phyloP scores from a whole-genome alignment of 2,888 invertebrate genomes.

The Abrostola tripartita region DNA sequence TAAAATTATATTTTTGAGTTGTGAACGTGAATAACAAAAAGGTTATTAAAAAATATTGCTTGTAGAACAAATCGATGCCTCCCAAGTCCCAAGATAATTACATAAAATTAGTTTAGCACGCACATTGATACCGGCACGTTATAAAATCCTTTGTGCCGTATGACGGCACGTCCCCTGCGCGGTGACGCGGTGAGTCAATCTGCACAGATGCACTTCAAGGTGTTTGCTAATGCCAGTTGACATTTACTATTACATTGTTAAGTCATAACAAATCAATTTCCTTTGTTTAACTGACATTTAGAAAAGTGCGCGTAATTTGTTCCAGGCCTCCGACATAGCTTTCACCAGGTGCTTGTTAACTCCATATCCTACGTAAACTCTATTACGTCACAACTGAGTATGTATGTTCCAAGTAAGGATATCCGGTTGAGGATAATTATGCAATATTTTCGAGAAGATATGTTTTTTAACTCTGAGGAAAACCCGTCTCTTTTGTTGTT shows the following conservation, averaged over 20 bases:
- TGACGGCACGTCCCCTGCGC: slow-evolving; percentile 14
- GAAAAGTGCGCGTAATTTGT: slow-evolving; percentile 32
- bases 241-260: slow-evolving; percentile 52
- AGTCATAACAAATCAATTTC: slow-evolving; percentile 51
- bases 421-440: slow-evolving; percentile 47
- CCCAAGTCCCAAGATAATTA: too few relatives aligned
- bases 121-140: slow-evolving; percentile 25
- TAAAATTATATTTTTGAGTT: too few relatives aligned
- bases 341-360: slow-evolving; percentile 73
- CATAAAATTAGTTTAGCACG: slow-evolving; percentile 3
- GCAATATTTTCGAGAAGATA: slow-evolving; percentile 16
- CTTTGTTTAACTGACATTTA: slow-evolving; percentile 58
- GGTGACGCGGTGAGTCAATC: slow-evolving; percentile 54
- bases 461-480: not conserved
- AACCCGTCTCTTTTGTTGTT: slow-evolving; percentile 11
- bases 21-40: too few relatives aligned
- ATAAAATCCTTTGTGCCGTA: slow-evolving; percentile 63
- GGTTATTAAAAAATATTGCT: too few relatives aligned
- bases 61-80: too few relatives aligned
- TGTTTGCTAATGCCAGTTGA: slow-evolving; percentile 36
- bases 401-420: slow-evolving; percentile 24
- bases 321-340: slow-evolving; percentile 49
- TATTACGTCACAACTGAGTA: slow-evolving; percentile 68
- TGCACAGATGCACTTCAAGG: slow-evolving; percentile 61
- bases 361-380: slow-evolving; percentile 64